Conservation (phyloP, 2,113 vertebrate genomes). For the Crocuta crocuta region DNA sequence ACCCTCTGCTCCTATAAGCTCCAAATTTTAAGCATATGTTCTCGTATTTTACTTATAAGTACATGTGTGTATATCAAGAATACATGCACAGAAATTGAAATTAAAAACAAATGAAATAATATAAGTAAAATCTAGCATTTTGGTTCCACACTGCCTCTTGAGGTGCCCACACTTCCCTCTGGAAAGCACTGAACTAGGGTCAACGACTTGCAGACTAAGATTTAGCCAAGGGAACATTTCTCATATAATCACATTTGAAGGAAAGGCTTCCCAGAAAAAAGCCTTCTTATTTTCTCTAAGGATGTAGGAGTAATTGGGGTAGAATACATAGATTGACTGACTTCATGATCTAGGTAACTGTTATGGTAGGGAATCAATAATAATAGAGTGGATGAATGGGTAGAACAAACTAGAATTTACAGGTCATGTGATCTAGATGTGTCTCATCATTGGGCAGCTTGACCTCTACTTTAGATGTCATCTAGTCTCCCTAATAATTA, state of each 20-base stretch:
- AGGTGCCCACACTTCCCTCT: no score
- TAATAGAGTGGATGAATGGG: no score
- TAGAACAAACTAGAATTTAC: not conserved
- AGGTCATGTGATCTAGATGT: not conserved
- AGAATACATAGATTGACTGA: not conserved
- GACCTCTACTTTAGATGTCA: not conserved
- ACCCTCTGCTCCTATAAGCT: not conserved
- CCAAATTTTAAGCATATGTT: not conserved
- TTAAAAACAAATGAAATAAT: not conserved
- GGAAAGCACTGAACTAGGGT: not conserved
- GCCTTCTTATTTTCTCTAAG: not conserved
- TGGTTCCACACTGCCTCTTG: not conserved
- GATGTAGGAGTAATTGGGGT: not conserved
- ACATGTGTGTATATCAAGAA: not conserved
- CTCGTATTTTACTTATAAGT: not conserved
- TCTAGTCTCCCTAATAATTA: no score
- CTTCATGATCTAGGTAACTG: not conserved
- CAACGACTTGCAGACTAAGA: not conserved
- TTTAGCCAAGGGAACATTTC: not conserved
- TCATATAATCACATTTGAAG: not conserved
- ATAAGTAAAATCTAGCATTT: not conserved
- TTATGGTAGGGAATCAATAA: not conserved
- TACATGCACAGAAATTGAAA: not conserved
- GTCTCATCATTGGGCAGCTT: not conserved
- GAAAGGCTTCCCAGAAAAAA: no score